A percentile compares a stretch with the other conserved stretches of the same genome.
phyloP scores from a whole-genome alignment of 1,140 invertebrate genomes.

The Drosophila pseudoobscura region DNA sequence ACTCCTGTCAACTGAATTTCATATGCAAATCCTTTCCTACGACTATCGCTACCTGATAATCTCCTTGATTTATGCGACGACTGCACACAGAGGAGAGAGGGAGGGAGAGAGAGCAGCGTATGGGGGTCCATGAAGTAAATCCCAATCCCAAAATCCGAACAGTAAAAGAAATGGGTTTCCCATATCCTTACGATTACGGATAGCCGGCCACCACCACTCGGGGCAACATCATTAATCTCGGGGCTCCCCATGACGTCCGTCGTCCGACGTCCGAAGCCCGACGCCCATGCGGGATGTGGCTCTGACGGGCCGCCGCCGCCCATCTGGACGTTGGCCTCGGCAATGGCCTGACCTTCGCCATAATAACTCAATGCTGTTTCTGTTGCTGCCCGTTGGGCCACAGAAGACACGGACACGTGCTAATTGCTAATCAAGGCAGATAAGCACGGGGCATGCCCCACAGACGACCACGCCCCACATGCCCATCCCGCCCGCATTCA shows the following conservation, averaged over 20 bases:
- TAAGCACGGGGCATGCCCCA: constrained; percentile 38
- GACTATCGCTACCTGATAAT: constrained; percentile 76
- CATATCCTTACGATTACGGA: too few species aligned
- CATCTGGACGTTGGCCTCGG: constrained; percentile 24
- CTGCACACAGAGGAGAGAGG: constrained; percentile 31
- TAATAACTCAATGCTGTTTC: constrained; percentile 70
- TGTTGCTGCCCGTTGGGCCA: constrained; percentile 19
- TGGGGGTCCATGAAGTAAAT: not conserved
- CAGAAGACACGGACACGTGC: constrained; percentile 54
- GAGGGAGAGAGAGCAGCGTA: not conserved
- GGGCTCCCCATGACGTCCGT: too few species aligned
- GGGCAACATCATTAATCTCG: constrained; percentile 70
- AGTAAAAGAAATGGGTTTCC: too few species aligned
- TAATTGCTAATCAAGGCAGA: constrained; percentile 73
- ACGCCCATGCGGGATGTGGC: constrained; percentile 58
- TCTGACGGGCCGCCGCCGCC: constrained; percentile 9
- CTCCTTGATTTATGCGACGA: constrained; percentile 71
- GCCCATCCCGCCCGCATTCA: not conserved
- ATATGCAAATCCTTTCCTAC: constrained; percentile 69
- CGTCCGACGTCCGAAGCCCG: too few species aligned
- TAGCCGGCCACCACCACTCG: constrained; percentile 33
- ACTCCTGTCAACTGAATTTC: constrained; percentile 71
- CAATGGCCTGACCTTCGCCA: constrained; percentile 62
- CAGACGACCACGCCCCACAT: constrained; percentile 3
- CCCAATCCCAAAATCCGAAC: too few species aligned